Evolutionary conservation across 2,797 vertebrate genomes (phyloP).

Genomic region (Rhadinocentrus ornatus): DNA sequence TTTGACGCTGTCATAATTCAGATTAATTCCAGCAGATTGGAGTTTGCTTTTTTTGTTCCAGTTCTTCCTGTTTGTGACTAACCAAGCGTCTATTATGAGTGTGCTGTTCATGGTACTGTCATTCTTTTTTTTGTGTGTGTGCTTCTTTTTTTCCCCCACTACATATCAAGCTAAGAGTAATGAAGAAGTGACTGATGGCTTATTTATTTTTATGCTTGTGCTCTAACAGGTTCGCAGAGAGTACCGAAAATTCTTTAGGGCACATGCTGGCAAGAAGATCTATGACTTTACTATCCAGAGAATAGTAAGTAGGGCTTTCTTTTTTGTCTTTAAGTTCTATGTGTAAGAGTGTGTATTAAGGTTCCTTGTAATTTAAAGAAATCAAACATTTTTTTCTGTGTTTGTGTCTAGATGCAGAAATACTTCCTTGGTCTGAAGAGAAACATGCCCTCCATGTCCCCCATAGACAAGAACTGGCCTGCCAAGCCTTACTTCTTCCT

Average conservation of each 20-base stretch:
- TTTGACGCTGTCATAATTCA: conserved; percentile 21
- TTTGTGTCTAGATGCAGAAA: conserved; percentile 88
- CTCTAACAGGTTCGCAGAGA: conserved; percentile 92
- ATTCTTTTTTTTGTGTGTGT: conserved; percentile 11
- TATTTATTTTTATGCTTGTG: conserved; percentile 37
- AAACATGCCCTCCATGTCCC: conserved; percentile 92
- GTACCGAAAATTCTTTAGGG: conserved; percentile 98
- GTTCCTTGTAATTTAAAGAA: not conserved
- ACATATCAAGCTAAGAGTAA: not conserved
- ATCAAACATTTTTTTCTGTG: not conserved
- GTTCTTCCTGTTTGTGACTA: conserved; percentile 66
- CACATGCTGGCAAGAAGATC: conserved; percentile 97
- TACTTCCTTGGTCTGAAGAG: conserved; percentile 94
- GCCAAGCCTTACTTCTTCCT: conserved; percentile 90
- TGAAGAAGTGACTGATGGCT: conserved; percentile 27
- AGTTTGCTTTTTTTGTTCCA: conserved; percentile 35
- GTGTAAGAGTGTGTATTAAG: not conserved
- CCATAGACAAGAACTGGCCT: conserved; percentile 94
- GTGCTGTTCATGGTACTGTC: conserved; percentile 40
- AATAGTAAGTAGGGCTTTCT: conserved; percentile 86
- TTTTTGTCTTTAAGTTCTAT: not conserved
- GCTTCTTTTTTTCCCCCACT: conserved; percentile 1
- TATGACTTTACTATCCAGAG: conserved; percentile 95
- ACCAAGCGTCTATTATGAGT: conserved; percentile 55
- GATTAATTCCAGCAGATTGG: conserved; percentile 42